Evolutionary conservation across 2,113 vertebrate genomes (phyloP).

Genomic region (Elanus axillaris): DNA sequence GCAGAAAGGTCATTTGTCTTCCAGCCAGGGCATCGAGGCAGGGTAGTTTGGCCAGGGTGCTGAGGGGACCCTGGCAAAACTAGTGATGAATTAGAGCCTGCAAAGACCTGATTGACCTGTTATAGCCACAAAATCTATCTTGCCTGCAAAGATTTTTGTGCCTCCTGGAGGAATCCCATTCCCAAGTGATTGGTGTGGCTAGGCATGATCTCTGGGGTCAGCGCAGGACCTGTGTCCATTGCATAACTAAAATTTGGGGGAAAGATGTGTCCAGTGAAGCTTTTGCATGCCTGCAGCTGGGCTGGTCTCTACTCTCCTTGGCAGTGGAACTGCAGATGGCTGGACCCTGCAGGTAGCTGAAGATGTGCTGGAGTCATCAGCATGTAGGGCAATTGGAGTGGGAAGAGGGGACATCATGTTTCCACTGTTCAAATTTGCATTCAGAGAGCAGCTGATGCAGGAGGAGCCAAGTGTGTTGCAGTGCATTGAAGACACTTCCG

Average conservation of each 20-base stretch:
- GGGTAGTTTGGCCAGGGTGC: not conserved
- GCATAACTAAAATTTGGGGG: not conserved
- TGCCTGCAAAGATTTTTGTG: not conserved
- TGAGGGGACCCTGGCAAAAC: not conserved
- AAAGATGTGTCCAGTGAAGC: not conserved
- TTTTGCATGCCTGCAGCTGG: not conserved
- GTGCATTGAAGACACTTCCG: not conserved
- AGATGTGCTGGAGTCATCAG: not conserved
- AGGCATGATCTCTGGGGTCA: not conserved
- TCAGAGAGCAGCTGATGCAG: not conserved
- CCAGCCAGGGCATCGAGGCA: not conserved
- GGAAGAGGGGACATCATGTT: not conserved
- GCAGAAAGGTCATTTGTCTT: not conserved
- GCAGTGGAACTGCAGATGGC: not conserved
- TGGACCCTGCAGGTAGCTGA: not conserved
- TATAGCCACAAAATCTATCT: not conserved
- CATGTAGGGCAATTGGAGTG: not conserved
- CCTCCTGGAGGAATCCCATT: not conserved
- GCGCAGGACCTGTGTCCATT: not conserved
- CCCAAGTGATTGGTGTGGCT: fast-evolving
- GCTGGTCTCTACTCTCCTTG: not conserved
- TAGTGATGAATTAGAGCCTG: not conserved
- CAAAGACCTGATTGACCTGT: not conserved
- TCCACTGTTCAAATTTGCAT: not conserved
- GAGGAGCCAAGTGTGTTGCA: not conserved